Base-by-base conservation (phyloP, 1,140 invertebrate genomes). In the Ptiloglossa arizonensis region DNA sequence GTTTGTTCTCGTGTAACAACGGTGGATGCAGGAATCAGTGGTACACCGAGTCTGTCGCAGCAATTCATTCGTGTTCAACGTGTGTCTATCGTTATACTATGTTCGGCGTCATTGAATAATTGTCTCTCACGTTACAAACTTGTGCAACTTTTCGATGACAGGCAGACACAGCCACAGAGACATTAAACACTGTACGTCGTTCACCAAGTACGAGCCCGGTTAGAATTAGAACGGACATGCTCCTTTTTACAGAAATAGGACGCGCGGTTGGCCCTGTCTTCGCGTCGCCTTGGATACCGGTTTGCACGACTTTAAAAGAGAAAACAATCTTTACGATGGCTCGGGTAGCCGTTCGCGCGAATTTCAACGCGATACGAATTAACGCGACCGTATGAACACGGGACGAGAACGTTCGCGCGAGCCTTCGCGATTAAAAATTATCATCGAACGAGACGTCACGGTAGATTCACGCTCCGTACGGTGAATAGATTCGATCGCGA, bases 231-330 rank as follows among this genome's bases (percentile, higher is more conserved):
- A 41, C 27, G 29, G 64, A 13, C 13, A 22, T 8, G 38, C n/a
- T 48, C 24, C 17, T 76, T 76, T 74, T 69, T 48, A 69, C 73
- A n/a, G 48, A 76, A 76, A 76, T 76, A 59, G 66, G 32, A 57
- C 46, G 13, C 2, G 11, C 19, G 4, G n/a, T 74, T 38, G 35
- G 32, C 71, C 60, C 17, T 41, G 69, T 24, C 41, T 17, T 60
- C 35, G 38, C 3, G 17, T 29, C 13, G 19, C 35, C 48, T 54
- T 32, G 35, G 32, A 56, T 35, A 4, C n/a, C n/a, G 9, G 27
- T 24, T 71, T 22, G 22, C 38, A 22, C 64, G 22, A n/a, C 8
- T 22, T 29, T 17, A 22, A 59, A 22, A 59, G 4, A n/a, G 0
- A 41, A 41, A 22, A 52, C 50, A 52, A 8, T 41, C 8, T 62